Evolutionary conservation across 1,140 invertebrate genomes (phyloP).

Genomic region (Capitella teleta): DNA sequence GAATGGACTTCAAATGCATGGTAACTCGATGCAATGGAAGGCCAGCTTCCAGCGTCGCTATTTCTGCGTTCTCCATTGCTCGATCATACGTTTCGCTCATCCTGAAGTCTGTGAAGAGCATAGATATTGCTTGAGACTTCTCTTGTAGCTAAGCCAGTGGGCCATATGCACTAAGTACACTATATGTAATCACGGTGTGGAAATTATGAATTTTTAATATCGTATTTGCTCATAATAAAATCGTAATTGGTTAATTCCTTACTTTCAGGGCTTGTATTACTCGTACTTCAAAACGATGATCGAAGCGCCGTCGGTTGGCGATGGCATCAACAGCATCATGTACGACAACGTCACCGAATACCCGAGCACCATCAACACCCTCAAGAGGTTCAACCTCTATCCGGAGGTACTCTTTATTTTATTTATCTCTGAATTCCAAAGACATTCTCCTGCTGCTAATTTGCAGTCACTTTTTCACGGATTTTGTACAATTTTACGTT

Average conservation of each 20-base stretch:
- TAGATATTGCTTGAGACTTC: too few relatives aligned
- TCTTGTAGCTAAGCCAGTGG: too few relatives aligned
- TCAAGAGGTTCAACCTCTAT: slow-evolving; percentile 68
- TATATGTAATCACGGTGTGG: too few relatives aligned
- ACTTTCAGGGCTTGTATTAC: slow-evolving; percentile 67
- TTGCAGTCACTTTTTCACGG: not conserved
- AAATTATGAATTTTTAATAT: too few relatives aligned
- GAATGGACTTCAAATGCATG: too few relatives aligned
- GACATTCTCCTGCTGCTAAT: not conserved
- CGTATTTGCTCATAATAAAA: not conserved
- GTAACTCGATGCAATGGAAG: too few relatives aligned
- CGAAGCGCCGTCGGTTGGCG: slow-evolving; percentile 52
- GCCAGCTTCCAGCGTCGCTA: too few relatives aligned
- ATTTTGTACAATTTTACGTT: slow-evolving; percentile 9
- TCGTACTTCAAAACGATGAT: slow-evolving; percentile 74
- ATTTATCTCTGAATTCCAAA: not conserved
- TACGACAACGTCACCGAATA: slow-evolving; percentile 68
- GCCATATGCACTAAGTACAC: too few relatives aligned
- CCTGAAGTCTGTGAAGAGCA: too few relatives aligned
- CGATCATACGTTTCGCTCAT: too few relatives aligned
- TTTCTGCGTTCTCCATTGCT: too few relatives aligned
- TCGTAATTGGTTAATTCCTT: slow-evolving; percentile 1
- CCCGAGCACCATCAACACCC: slow-evolving; percentile 64
- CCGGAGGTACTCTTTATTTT: slow-evolving; percentile 55
- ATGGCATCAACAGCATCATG: slow-evolving; percentile 54